Base-by-base conservation (phyloP, 2,113 vertebrate genomes). In the Eurystomus gularis region DNA sequence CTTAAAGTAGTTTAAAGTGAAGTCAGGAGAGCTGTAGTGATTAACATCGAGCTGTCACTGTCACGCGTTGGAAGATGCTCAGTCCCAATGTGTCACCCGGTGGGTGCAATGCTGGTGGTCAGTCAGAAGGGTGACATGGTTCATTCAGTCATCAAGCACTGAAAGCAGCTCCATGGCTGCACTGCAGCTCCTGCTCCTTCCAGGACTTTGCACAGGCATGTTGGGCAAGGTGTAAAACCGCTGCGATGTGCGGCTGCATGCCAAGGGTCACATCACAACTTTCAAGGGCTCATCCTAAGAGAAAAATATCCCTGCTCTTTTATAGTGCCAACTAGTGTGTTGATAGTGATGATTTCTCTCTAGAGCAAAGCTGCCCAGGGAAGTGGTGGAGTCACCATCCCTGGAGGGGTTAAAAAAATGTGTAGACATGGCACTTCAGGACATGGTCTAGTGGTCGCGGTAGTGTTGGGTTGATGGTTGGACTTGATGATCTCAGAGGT, bases 221-320 rank as follows among this genome's bases (percentile, higher is more conserved):
- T 4, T 0, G 7, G 20, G n/a, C 1, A 31, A 55, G 61, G 48
- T 13, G 42, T 14, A n/a, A 64, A 42, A 24, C 73, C 7, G 2
- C 29, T 1, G 4, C 0, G 0, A 0, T 4, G 14, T 4, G 8
- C 2, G 3, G 26, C 57, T 51, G 9, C 1, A 1, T 25, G 48
- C 42, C 70, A 33, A 37, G 76, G 35, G 39, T 23, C 28, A 2
- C 24, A 2, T 1, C 2, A 3, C 23, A 11, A 0, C 64, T 37
- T 77, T 46, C 7, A 4, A 7, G 48, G 17, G 61, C 20, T 72
- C 5, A 1, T 64, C 40, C 82, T 58, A 29, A 57, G 37, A 83
- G 66, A 92, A 86, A 42, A 80, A 62, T 16, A 58, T 78, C 70
- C 55, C 13, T 37, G 58, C 54, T 80, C 66, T 88, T 23, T 46